A percentile compares a stretch with the other conserved stretches of the same genome.
These are phyloP conservation scores for Mylabris phalerata DNA, from an alignment of 1,140 invertebrate genomes.

Conservation along the genomic window DNA sequence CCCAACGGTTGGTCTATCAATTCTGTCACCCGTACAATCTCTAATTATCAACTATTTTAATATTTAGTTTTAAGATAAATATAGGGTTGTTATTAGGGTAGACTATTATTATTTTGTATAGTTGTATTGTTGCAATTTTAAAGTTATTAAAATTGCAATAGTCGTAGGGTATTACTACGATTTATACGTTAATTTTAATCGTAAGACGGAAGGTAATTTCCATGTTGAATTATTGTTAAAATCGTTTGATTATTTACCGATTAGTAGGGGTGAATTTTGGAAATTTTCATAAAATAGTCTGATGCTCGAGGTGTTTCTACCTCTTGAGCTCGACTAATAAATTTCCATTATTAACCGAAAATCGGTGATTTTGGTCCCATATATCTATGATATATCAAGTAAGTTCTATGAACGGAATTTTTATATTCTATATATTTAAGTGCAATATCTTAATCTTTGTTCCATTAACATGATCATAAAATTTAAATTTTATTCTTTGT, in stretches of 20 bases:
- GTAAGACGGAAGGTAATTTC: constrained; percentile 46
- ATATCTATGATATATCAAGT: constrained; percentile 94
- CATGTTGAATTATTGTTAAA: constrained; percentile 20
- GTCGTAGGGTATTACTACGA: constrained; percentile 34
- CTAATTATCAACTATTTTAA: constrained; percentile 43
- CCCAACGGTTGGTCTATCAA: constrained; percentile 97
- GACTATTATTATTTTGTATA: not conserved
- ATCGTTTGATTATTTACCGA: constrained; percentile 36
- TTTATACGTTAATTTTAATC: constrained; percentile 22
- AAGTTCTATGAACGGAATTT: constrained; percentile 79
- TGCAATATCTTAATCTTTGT: too few relatives aligned
- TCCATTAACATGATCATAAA: too few relatives aligned
- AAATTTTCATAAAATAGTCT: constrained; percentile 11
- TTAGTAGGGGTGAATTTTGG: constrained; percentile 21
- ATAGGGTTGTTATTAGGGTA: too few relatives aligned
- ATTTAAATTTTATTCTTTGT: too few relatives aligned
- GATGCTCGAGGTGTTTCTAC: constrained; percentile 29
- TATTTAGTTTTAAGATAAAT: too few relatives aligned
- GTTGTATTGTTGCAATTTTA: constrained; percentile 27
- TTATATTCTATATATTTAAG: not conserved
- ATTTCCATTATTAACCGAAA: constrained; percentile 40
- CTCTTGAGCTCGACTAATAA: constrained; percentile 33
- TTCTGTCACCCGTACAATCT: constrained; percentile 93
- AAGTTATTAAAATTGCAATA: constrained; percentile 36
- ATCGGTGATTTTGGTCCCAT: constrained; percentile 79